Evolutionary conservation across 2,888 invertebrate species (phyloP), one percentile per base, ranked within the genome.

Genomic region (Eucriotettix oculatus): DNA sequence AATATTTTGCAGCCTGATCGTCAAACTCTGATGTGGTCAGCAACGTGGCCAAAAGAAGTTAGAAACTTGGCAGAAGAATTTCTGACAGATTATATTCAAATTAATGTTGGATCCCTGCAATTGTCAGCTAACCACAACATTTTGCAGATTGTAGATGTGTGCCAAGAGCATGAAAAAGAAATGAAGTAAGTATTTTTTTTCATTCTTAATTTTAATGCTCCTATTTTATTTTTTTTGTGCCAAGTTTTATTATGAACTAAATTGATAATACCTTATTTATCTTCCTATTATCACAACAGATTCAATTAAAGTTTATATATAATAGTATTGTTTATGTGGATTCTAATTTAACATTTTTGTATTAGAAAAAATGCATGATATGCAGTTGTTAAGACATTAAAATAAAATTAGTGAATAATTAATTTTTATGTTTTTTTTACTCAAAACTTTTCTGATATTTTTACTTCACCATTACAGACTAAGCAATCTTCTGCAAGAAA

Each of bases 31-130:
- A 99, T 99, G 99, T 99, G 97, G 94, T 96, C 96, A 52, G 99
- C 99, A 0, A 99, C 99, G 0, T 99, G 99, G 99, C 99, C 99
- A 0, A 96, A 94, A 70, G 99, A 99, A 77, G 98, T 99, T 2
- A 84, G 90, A 66, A 86, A 87, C 66, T 75, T 99, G 62, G 99
- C 99, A 0, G 90, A 95, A 69, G 98, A 99, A 73, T 99, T 98
- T 75, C 80, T 99, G 14, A 85, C 86, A 60, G 90, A 98, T 71
- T 96, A 96, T 73, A 86, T 94, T 66, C 97, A 98, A 77, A 87
- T 99, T 66, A 99, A 97, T 75, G 92, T 99, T 65, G 99, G 99
- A 14, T 95, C 97, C 0, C 77, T 97, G 14, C 87, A 90, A 63
- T 78, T 99, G 59, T 86, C 90, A 65, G 95, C 95, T 42, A 95